phyloP scores from a whole-genome alignment of 2,113 vertebrate species.

The Pagrus major region DNA sequence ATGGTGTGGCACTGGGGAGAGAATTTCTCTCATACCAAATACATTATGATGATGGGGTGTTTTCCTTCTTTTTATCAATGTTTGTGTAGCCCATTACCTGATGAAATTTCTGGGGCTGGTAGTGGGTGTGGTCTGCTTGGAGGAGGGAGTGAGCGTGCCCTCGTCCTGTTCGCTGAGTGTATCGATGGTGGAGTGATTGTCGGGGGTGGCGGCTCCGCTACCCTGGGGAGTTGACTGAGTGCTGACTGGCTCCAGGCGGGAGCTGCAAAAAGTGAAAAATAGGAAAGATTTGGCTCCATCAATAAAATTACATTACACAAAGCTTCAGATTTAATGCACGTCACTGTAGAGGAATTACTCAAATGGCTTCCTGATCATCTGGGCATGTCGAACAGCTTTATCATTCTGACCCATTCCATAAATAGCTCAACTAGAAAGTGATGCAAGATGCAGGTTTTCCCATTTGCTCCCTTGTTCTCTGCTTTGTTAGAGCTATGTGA shows the following conservation, averaged over 20 bases:
- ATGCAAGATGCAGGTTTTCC: background rate
- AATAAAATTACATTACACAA: slow-evolving; percentile 2
- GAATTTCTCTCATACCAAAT: background rate
- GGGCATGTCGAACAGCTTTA: background rate
- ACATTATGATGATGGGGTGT: background rate
- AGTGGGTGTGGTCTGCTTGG: slow-evolving; percentile 93
- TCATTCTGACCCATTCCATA: background rate
- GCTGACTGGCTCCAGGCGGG: slow-evolving; percentile 92
- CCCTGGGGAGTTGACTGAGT: slow-evolving; percentile 89
- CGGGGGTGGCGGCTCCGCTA: slow-evolving; percentile 89
- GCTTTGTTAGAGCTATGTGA: background rate
- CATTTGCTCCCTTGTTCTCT: background rate
- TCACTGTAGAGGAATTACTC: background rate
- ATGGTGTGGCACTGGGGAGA: too few species aligned
- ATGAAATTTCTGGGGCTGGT: slow-evolving; percentile 90
- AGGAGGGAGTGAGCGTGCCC: slow-evolving; percentile 92
- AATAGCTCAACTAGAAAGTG: background rate
- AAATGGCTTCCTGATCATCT: background rate
- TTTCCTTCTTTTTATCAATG: background rate
- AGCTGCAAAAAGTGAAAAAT: slow-evolving; percentile 75
- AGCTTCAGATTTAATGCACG: background rate
- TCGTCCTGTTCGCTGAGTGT: slow-evolving; percentile 98
- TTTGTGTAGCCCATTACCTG: slow-evolving; percentile 79
- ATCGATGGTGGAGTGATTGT: slow-evolving; percentile 93
- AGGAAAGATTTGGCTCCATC: background rate